These are phyloP conservation scores for sheep (Ovis aries) DNA, from an alignment of 2,113 vertebrate species.

Conservation along the genomic window ARS-UI_Ramb_v3.0 NC_056066.1:66727501-66728000, in stretches of 20 bases:
- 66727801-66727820: background rate
- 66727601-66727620: background rate
- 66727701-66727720: background rate
- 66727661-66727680: background rate
- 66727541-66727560: background rate
- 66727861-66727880: background rate
- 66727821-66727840: background rate
- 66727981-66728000: background rate
- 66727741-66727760: background rate
- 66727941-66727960: background rate
- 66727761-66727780: background rate
- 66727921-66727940: background rate
- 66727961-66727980: background rate
- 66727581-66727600: background rate
- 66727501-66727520: slow-evolving; percentile 27
- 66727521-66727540: background rate
- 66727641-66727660: background rate
- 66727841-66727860: background rate
- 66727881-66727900: background rate
- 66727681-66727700: background rate
- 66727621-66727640: background rate
- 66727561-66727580: background rate
- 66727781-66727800: background rate
- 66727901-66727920: background rate
- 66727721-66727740: background rate